phyloP scores from a whole-genome alignment of 2,797 vertebrate genomes.

The Triplophysa yarkandensis region DNA sequence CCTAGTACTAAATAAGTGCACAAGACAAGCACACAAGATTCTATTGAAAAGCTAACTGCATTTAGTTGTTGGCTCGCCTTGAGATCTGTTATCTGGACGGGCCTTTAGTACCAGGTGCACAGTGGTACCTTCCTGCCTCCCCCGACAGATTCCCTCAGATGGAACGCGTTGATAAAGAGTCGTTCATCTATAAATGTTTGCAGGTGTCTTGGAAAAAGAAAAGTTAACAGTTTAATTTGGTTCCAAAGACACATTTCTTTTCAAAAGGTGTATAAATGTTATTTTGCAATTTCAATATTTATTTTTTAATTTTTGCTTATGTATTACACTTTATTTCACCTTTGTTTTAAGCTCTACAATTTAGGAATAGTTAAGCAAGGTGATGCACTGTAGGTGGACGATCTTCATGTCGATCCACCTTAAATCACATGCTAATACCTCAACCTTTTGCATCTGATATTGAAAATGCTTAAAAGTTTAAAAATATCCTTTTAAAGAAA shows the following conservation, averaged over 20 bases:
- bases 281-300: too few species aligned
- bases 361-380: background rate
- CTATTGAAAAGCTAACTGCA: slow-evolving; percentile 28
- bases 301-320: background rate
- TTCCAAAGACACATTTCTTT: slow-evolving; percentile 33
- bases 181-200: slow-evolving; percentile 45
- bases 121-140: slow-evolving; percentile 56
- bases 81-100: slow-evolving; percentile 58
- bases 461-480: slow-evolving; percentile 33
- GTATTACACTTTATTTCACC: too few species aligned
- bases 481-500: slow-evolving; percentile 20
- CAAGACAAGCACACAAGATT: slow-evolving; percentile 40
- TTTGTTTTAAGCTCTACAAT: too few species aligned
- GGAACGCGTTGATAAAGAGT: slow-evolving; percentile 56
- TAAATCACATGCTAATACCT: slow-evolving; percentile 23
- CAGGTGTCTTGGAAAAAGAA: slow-evolving; percentile 57
- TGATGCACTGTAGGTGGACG: background rate
- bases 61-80: slow-evolving; percentile 48
- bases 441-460: slow-evolving; percentile 26
- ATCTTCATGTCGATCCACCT: slow-evolving; percentile 3
- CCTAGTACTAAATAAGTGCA: slow-evolving; percentile 28
- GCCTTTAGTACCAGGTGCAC: slow-evolving; percentile 58
- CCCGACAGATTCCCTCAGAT: slow-evolving; percentile 56
- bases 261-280: background rate
- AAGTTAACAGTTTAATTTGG: slow-evolving; percentile 43